Conservation (phyloP, 2,888 invertebrate species). For the Drosophila kanekoi region DNA sequence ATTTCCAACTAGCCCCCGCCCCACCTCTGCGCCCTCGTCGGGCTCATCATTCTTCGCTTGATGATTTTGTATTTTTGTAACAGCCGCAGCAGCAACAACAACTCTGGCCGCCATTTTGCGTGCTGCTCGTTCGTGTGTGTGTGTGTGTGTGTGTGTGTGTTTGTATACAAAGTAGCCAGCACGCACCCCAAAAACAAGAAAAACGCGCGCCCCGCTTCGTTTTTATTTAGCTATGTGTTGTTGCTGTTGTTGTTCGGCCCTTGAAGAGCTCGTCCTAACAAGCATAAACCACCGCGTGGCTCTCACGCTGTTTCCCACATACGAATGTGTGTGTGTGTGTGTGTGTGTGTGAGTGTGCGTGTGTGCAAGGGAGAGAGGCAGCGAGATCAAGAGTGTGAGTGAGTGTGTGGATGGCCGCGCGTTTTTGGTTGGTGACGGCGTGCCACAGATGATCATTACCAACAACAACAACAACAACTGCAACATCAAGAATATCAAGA, state of each 20-base stretch:
- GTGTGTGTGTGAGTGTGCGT: conserved; percentile 48
- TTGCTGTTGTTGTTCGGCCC: conserved; percentile 42
- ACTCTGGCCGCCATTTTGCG: conserved; percentile 50
- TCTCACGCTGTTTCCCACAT: conserved; percentile 54
- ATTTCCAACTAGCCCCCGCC: conserved; percentile 24
- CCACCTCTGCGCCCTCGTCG: conserved; percentile 4
- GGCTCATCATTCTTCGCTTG: conserved; percentile 50
- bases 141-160: conserved; percentile 22
- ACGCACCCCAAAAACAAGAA: conserved; percentile 50
- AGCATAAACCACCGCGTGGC: conserved; percentile 66
- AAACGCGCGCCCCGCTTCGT: conserved; percentile 46
- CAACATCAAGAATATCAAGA: conserved; percentile 15
- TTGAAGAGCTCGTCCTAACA: conserved; percentile 66
- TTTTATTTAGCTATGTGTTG: conserved; percentile 34
- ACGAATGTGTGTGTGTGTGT: conserved; percentile 30
- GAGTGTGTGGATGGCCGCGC: conserved; percentile 71
- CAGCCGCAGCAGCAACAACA: conserved; percentile 47
- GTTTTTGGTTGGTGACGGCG: conserved; percentile 77
- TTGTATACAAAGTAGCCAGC: conserved; percentile 57
- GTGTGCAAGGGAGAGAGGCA: conserved; percentile 8
- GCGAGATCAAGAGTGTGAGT: conserved; percentile 45
- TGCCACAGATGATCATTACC: conserved; percentile 74
- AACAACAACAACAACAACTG: conserved; percentile 49
- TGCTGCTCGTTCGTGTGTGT: conserved; percentile 3
- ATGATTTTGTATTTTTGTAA: conserved; percentile 62